Evolutionary conservation across 2,888 invertebrate genomes (phyloP).

Genomic region (Papilio protenor): DNA sequence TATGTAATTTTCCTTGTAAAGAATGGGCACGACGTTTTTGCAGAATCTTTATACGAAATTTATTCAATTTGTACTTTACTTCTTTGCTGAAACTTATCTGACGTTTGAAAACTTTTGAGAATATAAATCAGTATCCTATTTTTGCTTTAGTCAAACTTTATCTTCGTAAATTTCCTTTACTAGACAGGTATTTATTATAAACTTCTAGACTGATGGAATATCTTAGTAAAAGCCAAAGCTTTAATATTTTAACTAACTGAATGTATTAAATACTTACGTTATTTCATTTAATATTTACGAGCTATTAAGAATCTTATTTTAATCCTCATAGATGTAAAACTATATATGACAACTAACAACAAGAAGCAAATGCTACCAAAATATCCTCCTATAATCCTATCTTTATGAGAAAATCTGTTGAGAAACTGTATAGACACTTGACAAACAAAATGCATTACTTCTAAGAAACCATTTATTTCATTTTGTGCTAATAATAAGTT

Average conservation of each 20-base stretch:
- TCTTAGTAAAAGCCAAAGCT: not conserved
- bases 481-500: slow-evolving; percentile 14
- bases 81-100: not conserved
- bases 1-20: not conserved
- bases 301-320: not conserved
- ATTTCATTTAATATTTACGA: no score
- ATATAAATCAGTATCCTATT: slow-evolving; percentile 7
- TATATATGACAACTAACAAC: not conserved
- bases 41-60: not conserved
- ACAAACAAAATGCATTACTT: not conserved
- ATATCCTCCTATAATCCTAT: not conserved
- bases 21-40: not conserved
- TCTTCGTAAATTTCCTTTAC: not conserved
- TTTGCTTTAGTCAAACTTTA: slow-evolving; percentile 8
- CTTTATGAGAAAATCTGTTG: not conserved
- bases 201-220: not conserved
- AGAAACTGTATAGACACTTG: not conserved
- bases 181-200: slow-evolving; percentile 14
- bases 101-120: not conserved
- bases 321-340: not conserved
- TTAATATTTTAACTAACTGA: not conserved
- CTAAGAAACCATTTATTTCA: not conserved
- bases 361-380: not conserved
- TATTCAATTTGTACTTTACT: slow-evolving; percentile 9
- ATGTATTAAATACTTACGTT: not conserved